A percentile compares a stretch with the other conserved stretches of the same genome.
phyloP scores from a whole-genome alignment of 2,797 vertebrate species.

The Arctocebus calabarensis region DNA sequence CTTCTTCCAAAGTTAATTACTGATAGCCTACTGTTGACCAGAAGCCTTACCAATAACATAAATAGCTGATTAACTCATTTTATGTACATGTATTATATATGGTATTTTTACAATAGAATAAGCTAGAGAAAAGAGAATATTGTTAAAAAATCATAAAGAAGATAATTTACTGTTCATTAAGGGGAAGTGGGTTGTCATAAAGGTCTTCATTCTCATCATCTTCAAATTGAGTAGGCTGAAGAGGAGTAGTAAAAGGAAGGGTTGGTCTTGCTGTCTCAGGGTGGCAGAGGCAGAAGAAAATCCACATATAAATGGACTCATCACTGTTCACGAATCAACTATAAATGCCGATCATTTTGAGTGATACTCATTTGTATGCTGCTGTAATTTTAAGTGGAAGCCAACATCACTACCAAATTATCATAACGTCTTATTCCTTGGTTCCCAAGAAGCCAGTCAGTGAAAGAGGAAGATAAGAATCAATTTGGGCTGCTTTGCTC shows the following conservation, averaged over 20 bases:
- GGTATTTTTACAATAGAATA: neutral
- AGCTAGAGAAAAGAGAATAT: neutral
- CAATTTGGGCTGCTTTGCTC: neutral
- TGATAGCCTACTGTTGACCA: neutral
- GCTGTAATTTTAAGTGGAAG: conserved; percentile 42
- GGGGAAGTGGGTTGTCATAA: neutral
- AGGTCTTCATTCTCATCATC: neutral
- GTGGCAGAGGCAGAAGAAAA: neutral
- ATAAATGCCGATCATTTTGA: conserved; percentile 21
- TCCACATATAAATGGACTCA: neutral
- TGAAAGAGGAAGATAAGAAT: neutral
- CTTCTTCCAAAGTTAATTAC: neutral
- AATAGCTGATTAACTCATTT: neutral
- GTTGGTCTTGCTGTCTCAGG: neutral
- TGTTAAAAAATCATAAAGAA: neutral
- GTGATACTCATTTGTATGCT: conserved; percentile 20
- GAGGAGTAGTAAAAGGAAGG: neutral
- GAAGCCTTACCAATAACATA: neutral
- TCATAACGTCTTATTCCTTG: neutral
- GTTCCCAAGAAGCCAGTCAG: neutral
- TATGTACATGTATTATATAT: neutral
- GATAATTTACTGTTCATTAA: neutral
- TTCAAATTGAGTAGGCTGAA: neutral
- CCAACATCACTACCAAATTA: neutral
- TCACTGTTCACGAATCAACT: neutral